phyloP scores from a whole-genome alignment of 2,888 invertebrate genomes.

The Sericinus montela region DNA sequence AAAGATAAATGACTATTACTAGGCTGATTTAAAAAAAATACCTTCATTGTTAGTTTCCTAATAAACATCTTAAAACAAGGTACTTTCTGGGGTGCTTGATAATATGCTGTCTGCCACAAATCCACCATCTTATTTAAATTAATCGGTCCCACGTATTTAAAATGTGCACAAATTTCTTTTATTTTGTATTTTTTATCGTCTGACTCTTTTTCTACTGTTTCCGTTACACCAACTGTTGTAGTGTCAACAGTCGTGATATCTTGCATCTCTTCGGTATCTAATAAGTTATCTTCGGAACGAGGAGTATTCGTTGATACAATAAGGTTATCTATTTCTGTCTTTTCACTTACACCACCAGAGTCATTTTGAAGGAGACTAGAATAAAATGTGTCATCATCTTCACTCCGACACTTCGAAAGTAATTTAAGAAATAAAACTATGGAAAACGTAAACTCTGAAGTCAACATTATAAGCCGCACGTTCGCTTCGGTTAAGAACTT shows the following conservation, averaged over 20 bases:
- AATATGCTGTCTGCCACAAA: conserved; percentile 42
- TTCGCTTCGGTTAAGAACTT: not conserved
- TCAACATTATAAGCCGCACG: conserved; percentile 6
- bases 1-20: too few species aligned
- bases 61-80: conserved; percentile 43
- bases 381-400: not conserved
- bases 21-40: conserved; percentile 23
- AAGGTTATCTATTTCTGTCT: not conserved
- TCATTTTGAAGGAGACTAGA: not conserved
- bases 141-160: conserved; percentile 10
- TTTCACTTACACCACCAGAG: conserved; percentile 1
- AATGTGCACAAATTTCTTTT: conserved; percentile 15
- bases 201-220: not conserved
- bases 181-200: not conserved
- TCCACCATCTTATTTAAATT: conserved; percentile 30
- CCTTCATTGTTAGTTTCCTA: conserved; percentile 27
- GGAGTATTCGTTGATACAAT: not conserved
- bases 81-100: conserved; percentile 31
- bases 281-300: not conserved
- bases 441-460: conserved; percentile 1
- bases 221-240: not conserved
- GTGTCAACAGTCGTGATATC: not conserved
- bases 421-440: conserved; percentile 3
- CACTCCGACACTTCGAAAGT: not conserved
- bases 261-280: not conserved